A percentile compares a stretch with the other conserved stretches of the same genome.
phyloP scores from a whole-genome alignment of 2,113 vertebrate genomes.

The Semnornis frantzii region DNA sequence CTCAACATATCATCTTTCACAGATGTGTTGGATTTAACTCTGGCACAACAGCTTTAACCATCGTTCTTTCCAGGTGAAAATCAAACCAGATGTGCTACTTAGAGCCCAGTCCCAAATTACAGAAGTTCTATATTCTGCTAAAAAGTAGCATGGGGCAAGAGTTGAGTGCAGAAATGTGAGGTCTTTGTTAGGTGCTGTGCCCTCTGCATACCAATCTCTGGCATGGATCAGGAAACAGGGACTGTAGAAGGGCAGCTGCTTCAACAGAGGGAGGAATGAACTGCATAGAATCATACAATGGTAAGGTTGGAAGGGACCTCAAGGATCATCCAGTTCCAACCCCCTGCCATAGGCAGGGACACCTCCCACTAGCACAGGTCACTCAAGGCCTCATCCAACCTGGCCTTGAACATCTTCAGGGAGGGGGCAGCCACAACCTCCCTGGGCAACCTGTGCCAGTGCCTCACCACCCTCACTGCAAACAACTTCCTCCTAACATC shows the following conservation, averaged over 20 bases:
- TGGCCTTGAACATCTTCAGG: too few relatives aligned
- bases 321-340: too few relatives aligned
- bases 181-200: background rate
- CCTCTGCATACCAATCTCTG: background rate
- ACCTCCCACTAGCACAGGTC: too few relatives aligned
- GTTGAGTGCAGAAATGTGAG: background rate
- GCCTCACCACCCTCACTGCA: too few relatives aligned
- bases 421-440: too few relatives aligned
- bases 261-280: background rate
- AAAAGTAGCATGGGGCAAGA: background rate
- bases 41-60: background rate
- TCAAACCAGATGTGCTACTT: background rate
- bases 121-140: background rate
- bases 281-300: too few relatives aligned
- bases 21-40: conserved; percentile 18
- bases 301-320: too few relatives aligned
- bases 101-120: background rate
- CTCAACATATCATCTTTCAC: background rate
- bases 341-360: too few relatives aligned
- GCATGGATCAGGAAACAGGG: background rate
- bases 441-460: too few relatives aligned
- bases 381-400: too few relatives aligned
- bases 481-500: too few relatives aligned
- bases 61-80: background rate
- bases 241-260: background rate